Base-by-base conservation (phyloP, 2,797 vertebrate genomes). In the Picus viridis region DNA sequence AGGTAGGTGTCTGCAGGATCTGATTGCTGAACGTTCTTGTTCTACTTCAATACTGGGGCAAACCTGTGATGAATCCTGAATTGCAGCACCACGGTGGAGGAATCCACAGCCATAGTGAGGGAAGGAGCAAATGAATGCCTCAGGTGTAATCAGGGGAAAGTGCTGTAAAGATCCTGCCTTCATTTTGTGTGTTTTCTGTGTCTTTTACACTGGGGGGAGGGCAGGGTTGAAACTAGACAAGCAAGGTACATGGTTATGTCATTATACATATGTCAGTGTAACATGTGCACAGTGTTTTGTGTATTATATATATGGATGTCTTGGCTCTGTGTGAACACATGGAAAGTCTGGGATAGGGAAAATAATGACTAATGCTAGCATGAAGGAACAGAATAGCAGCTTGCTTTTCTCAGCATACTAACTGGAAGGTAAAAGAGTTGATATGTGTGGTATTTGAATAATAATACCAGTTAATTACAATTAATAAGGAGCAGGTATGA, bases 1-100 rank as follows among this genome's bases (percentile, higher is more conserved):
- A 7, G 1, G 0, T 39, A 1, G 0, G 2, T 41, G 16, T 74
- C 71, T n/a, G 4, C 3, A 4, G 14, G 4, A n/a, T 43, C 12
- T 51, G 10, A 27, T 17, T 34, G 6, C 15, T 45, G 3, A 5
- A 7, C 1, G 1, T 36, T 56, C 3, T 3, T 20, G 4, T 67
- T 78, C 12, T 32, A 9, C 13, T 8, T 64, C 13, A 19, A 7
- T 36, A 30, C 3, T 0, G 1, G 24, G 9, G 9, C 3, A 8
- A 39, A 47, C 43, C 32, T 0, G 0, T 24, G 1, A 5, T 65
- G 47, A 77, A 65, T 71, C 26, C 36, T 36, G 9, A 27, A 18
- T 62, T 32, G 23, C 13, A 86, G 12, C 17, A 15, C 7, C 65
- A 41, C 13, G 56, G 18, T 49, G 39, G 51, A 83, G 23, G 26